Evolutionary conservation across 2,113 vertebrate species (phyloP).

Genomic region (Dendropsophus ebraccatus): DNA sequence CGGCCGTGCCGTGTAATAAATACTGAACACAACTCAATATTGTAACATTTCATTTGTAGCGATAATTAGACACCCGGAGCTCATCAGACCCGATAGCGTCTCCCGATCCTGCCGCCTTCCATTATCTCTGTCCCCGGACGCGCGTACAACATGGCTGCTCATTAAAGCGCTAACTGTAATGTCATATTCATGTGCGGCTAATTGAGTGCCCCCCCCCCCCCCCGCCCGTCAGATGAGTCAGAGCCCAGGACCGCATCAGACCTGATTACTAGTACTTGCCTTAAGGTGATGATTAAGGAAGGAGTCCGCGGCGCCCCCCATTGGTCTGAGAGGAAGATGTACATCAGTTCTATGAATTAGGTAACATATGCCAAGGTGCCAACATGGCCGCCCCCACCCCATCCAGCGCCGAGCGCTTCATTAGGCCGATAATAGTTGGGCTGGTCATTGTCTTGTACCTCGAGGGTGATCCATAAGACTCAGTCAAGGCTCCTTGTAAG

Average conservation of each 20-base stretch:
- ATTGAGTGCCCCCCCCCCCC: background rate
- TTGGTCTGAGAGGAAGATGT: background rate
- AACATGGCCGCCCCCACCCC: background rate
- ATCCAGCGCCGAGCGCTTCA: background rate
- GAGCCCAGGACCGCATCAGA: background rate
- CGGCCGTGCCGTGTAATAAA: background rate
- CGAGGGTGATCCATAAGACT: background rate
- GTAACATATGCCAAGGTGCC: background rate
- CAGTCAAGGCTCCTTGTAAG: background rate
- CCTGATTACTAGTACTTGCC: background rate
- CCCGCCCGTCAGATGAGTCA: background rate
- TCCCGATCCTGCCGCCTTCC: background rate
- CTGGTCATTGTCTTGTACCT: background rate
- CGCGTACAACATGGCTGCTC: background rate
- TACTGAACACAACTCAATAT: slow-evolving; percentile 19
- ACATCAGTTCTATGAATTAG: background rate
- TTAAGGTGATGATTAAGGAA: background rate
- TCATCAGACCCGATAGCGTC: background rate
- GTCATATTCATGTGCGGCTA: background rate
- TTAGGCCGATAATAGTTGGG: background rate
- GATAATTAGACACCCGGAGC: background rate
- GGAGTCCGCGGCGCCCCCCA: background rate
- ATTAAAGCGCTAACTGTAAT: background rate
- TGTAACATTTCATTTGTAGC: slow-evolving; percentile 8
- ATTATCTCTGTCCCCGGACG: background rate